phyloP scores from a whole-genome alignment of 2,113 vertebrate species.

The Thymallus thymallus region DNA sequence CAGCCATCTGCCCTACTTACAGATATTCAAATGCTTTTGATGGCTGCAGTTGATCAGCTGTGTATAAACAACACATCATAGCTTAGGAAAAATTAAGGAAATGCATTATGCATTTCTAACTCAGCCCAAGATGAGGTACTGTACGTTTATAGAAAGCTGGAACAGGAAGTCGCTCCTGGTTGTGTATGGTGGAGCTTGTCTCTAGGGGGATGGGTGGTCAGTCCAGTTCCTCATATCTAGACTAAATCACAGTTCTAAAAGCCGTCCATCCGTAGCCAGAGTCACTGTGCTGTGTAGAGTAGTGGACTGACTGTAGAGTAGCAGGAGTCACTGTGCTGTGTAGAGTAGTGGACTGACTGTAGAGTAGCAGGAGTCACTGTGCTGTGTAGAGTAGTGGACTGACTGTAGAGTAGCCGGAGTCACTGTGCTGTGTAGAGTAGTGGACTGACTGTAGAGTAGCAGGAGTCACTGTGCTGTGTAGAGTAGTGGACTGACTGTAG shows the following conservation, averaged over 20 bases:
- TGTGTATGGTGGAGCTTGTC: neutral
- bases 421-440: neutral
- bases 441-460: neutral
- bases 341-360: neutral
- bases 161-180: neutral
- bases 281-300: neutral
- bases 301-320: neutral
- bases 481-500: neutral
- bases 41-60: too few relatives aligned
- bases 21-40: too few relatives aligned
- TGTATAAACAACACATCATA: too few relatives aligned
- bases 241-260: slow-evolving; percentile 21
- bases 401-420: neutral
- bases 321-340: neutral
- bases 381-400: neutral
- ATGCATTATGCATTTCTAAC: too few relatives aligned
- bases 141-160: neutral
- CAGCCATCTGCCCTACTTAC: neutral
- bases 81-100: too few relatives aligned
- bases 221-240: slow-evolving; percentile 23
- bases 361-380: neutral
- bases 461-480: neutral
- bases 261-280: neutral
- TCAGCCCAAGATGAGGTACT: too few relatives aligned
- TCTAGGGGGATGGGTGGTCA: slow-evolving; percentile 8